These are phyloP conservation scores for Diploscapter pachys DNA, from an alignment of 1,140 invertebrate genomes.

Conservation along the genomic window DNA sequence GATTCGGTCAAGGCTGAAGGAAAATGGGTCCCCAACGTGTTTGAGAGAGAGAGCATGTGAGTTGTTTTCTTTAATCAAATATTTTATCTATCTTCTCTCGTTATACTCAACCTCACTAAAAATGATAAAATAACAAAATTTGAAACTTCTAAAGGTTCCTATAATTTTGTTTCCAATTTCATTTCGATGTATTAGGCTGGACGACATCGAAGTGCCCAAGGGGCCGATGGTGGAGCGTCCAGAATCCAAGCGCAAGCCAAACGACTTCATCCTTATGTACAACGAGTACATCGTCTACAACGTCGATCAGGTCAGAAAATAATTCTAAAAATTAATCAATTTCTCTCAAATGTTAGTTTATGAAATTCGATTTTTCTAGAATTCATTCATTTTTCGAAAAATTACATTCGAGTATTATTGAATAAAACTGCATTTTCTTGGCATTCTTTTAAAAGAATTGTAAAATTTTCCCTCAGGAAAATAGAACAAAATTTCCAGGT, in stretches of 20 bases:
- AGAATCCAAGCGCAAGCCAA: constrained; percentile 46
- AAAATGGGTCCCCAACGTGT: constrained; percentile 45
- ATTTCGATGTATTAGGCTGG: constrained; percentile 42
- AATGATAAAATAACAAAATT: too few species aligned
- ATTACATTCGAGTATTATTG: too few species aligned
- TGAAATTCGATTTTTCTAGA: too few species aligned
- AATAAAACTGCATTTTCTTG: too few species aligned
- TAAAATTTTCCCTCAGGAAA: too few species aligned
- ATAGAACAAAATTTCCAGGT: too few species aligned
- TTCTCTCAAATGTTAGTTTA: too few species aligned
- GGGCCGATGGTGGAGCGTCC: constrained; percentile 46
- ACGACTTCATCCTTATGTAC: constrained; percentile 60
- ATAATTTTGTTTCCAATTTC: neutral
- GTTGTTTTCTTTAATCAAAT: neutral
- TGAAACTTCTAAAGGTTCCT: too few species aligned
- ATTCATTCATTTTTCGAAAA: too few species aligned
- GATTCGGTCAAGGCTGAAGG: constrained; percentile 71
- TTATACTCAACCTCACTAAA: neutral
- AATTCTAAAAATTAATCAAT: too few species aligned
- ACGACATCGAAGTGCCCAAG: constrained; percentile 59
- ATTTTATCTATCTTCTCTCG: neutral
- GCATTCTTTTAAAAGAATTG: too few species aligned
- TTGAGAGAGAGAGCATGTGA: neutral
- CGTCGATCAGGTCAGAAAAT: constrained; percentile 59
- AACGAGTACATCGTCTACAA: constrained; percentile 63